These are phyloP conservation scores for Hyles vespertilio DNA, from an alignment of 1,140 invertebrate species.

Conservation along the genomic window DNA sequence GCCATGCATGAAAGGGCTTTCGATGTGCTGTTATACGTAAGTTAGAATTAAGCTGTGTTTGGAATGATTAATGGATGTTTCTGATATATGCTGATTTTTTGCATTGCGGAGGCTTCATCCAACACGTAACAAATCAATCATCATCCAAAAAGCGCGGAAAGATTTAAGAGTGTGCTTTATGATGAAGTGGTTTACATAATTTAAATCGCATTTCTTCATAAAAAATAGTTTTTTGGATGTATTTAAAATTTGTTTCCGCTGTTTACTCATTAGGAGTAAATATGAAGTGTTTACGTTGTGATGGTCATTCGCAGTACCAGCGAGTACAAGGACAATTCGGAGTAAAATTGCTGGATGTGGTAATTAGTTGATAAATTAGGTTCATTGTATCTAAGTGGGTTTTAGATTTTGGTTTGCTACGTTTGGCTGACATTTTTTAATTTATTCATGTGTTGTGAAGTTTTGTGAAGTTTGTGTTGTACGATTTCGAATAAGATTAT, in stretches of 20 bases:
- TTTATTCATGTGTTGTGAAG: too few species aligned
- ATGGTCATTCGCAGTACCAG: neutral
- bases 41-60: conserved; percentile 2
- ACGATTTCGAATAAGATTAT: too few species aligned
- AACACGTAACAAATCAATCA: neutral
- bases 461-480: neutral
- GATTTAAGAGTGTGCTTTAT: neutral
- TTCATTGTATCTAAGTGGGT: too few species aligned
- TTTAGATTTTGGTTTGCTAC: neutral
- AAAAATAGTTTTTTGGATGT: too few species aligned
- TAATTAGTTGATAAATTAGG: neutral
- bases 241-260: too few species aligned
- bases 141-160: neutral
- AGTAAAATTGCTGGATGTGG: neutral
- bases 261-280: too few species aligned
- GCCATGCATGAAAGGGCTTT: conserved; percentile 33
- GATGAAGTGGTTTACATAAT: neutral
- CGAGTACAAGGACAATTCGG: neutral
- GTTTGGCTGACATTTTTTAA: neutral
- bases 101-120: neutral
- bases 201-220: too few species aligned
- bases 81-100: neutral
- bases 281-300: too few species aligned
- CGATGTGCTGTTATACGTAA: conserved; percentile 36
- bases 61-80: conserved; percentile 31